These are phyloP conservation scores for Ennomos quercinarius DNA, from an alignment of 2,888 invertebrate genomes.

Conservation along the genomic window DNA sequence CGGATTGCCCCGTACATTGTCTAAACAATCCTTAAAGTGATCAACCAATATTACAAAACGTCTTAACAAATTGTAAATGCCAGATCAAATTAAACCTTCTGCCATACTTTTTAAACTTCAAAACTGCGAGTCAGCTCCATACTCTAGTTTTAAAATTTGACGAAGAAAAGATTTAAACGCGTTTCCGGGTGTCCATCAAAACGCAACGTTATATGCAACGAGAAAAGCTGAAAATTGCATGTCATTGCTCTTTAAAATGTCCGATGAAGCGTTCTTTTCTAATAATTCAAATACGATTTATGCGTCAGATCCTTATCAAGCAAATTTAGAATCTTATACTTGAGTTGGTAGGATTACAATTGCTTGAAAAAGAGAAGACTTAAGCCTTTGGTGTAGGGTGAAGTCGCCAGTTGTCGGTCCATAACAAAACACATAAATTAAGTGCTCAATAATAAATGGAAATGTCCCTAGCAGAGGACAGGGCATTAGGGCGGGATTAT, in stretches of 20 bases:
- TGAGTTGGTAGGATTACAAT: conserved; percentile 38
- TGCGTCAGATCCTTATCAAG: conserved; percentile 19
- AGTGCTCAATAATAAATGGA: conserved; percentile 87
- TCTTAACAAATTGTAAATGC: conserved; percentile 40
- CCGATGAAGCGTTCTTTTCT: conserved; percentile 65
- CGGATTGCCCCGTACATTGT: conserved; percentile 79
- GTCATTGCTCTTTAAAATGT: conserved; percentile 62
- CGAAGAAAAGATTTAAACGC: conserved; percentile 55
- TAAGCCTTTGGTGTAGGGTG: conserved; percentile 52
- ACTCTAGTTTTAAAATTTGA: conserved; percentile 63
- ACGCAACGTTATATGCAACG: conserved; percentile 44
- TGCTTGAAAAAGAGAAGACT: conserved; percentile 19
- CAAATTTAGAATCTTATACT: conserved; percentile 38
- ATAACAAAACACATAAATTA: conserved; percentile 86
- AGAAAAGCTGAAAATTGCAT: conserved; percentile 50
- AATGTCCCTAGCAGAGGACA: conserved; percentile 86
- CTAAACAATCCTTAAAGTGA: conserved; percentile 78
- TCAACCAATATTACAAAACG: conserved; percentile 54
- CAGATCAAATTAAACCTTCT: conserved; percentile 36
- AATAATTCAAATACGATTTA: conserved; percentile 43
- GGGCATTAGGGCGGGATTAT: conserved; percentile 85
- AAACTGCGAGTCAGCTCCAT: conserved; percentile 31
- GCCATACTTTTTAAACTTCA: conserved; percentile 4
- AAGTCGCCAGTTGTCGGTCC: conserved; percentile 77
- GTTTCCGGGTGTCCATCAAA: conserved; percentile 37